A percentile compares a stretch with the other conserved stretches of the same genome.
Conservation (phyloP, 1,140 invertebrate species). For the Anadara kagoshimensis region DNA sequence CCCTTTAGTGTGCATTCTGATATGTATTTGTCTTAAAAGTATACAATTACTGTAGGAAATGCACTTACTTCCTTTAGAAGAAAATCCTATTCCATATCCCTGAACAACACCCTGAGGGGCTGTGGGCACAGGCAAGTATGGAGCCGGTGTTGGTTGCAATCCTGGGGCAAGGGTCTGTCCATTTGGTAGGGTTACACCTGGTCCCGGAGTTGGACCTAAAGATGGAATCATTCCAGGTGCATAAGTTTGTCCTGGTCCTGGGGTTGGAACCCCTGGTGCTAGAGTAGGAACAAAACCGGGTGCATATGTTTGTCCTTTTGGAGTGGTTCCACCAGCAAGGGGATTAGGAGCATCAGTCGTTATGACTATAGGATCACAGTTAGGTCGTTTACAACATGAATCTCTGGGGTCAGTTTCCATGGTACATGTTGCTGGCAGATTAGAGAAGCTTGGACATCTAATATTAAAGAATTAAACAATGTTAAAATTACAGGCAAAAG, state of each 20-base stretch:
- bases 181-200: constrained; percentile 24
- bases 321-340: too few relatives aligned
- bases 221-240: constrained; percentile 37
- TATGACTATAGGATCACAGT: constrained; percentile 43
- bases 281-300: constrained; percentile 26
- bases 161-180: constrained; percentile 47
- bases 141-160: constrained; percentile 14
- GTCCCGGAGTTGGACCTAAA: constrained; percentile 29
- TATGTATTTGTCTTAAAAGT: too few relatives aligned
- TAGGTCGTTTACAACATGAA: constrained; percentile 54
- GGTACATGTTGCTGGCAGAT: constrained; percentile 51
- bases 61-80: too few relatives aligned
- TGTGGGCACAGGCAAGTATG: constrained; percentile 24
- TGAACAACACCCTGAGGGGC: constrained; percentile 14
- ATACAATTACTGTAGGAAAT: too few relatives aligned
- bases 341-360: constrained; percentile 25
- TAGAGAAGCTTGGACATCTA: constrained; percentile 59
- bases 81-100: too few relatives aligned
- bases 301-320: constrained; percentile 18
- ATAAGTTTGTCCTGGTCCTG: constrained; percentile 41
- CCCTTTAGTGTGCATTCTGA: too few relatives aligned
- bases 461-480: background rate
- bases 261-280: constrained; percentile 33
- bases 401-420: constrained; percentile 56
- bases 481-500: too few relatives aligned